These are phyloP conservation scores for Nudaria mundana DNA, from an alignment of 2,888 invertebrate genomes.

Conservation along the genomic window DNA sequence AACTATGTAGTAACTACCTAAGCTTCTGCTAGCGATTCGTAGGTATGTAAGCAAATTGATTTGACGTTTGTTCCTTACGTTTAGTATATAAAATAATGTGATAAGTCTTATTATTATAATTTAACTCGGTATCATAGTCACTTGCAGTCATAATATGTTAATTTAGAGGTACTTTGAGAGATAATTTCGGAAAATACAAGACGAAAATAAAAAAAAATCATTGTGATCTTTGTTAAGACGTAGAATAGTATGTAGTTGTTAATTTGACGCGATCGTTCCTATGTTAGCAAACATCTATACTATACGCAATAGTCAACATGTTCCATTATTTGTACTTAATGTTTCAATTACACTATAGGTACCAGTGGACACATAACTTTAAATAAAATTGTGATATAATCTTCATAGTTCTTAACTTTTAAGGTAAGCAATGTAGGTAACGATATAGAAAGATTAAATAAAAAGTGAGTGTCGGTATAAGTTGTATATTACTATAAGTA, in stretches of 20 bases:
- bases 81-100: constrained; percentile 67
- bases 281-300: constrained; percentile 58
- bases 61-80: constrained; percentile 65
- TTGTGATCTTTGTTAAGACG: constrained; percentile 67
- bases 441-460: constrained; percentile 21
- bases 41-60: constrained; percentile 41
- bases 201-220: constrained; percentile 51
- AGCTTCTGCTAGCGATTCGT: no score
- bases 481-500: constrained; percentile 16
- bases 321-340: constrained; percentile 72
- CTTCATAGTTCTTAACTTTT: constrained; percentile 46
- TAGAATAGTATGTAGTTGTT: constrained; percentile 53
- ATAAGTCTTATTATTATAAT: constrained; percentile 67
- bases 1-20: no score
- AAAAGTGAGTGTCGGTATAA: constrained; percentile 23
- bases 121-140: constrained; percentile 74
- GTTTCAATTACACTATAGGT: constrained; percentile 45
- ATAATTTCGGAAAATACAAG: constrained; percentile 53
- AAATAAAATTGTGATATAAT: constrained; percentile 73
- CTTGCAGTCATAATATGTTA: constrained; percentile 81
- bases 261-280: constrained; percentile 68
- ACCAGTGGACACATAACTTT: constrained; percentile 48
- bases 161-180: constrained; percentile 64
- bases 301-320: constrained; percentile 58
- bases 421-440: constrained; percentile 46